phyloP scores from a whole-genome alignment of 2,888 invertebrate genomes.

The Apamea sordens region DNA sequence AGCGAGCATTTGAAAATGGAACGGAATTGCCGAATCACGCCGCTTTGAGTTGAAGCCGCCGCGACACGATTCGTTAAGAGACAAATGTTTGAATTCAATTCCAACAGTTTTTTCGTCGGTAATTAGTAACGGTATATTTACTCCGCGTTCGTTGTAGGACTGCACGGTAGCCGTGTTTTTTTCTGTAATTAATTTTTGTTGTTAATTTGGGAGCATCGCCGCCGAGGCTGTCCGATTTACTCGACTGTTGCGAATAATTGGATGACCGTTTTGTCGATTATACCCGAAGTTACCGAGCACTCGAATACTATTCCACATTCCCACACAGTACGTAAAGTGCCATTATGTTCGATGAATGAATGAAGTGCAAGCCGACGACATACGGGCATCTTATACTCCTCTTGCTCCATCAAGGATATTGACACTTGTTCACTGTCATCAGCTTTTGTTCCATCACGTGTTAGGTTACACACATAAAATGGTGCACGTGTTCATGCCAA shows the following conservation, averaged over 20 bases:
- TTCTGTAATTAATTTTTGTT: slow-evolving; percentile 83
- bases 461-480: slow-evolving; percentile 81
- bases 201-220: slow-evolving; percentile 76
- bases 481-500: slow-evolving; percentile 79
- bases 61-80: slow-evolving; percentile 90
- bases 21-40: slow-evolving; percentile 89
- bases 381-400: slow-evolving; percentile 87
- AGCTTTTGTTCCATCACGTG: slow-evolving; percentile 86
- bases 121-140: slow-evolving; percentile 88
- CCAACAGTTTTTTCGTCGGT: slow-evolving; percentile 83
- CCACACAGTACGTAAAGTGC: slow-evolving; percentile 81
- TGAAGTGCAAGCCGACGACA: slow-evolving; percentile 83
- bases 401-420: slow-evolving; percentile 84
- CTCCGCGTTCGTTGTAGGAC: slow-evolving; percentile 81
- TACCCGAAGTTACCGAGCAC: slow-evolving; percentile 29
- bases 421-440: slow-evolving; percentile 86
- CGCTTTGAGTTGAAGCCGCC: slow-evolving; percentile 87
- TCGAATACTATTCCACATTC: slow-evolving; percentile 72
- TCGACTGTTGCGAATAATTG: slow-evolving; percentile 63
- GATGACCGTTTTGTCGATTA: slow-evolving; percentile 38
- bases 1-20: slow-evolving; percentile 87
- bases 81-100: slow-evolving; percentile 90
- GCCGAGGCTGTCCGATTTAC: slow-evolving; percentile 69
- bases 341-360: slow-evolving; percentile 82
- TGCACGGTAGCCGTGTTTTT: slow-evolving; percentile 82